Evolutionary conservation across 2,113 vertebrate species (phyloP).

Genomic region (Rostratula benghalensis): DNA sequence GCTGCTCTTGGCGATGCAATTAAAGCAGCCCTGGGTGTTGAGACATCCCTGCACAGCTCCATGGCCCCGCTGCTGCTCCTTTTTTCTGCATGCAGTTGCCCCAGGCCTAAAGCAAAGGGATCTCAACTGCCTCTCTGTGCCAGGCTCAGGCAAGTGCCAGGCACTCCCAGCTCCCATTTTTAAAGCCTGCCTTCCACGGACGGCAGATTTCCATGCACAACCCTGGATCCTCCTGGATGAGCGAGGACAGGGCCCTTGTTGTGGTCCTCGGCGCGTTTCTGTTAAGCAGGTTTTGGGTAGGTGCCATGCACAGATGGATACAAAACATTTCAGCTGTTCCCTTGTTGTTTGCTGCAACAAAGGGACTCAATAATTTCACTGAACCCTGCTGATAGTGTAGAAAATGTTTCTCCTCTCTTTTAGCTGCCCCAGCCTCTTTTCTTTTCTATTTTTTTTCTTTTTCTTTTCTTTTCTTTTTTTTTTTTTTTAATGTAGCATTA

Average conservation of each 20-base stretch:
- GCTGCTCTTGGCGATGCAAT: neutral
- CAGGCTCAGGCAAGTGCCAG: neutral
- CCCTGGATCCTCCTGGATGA: neutral
- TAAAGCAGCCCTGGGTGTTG: neutral
- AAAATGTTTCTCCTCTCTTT: slow-evolving; percentile 4
- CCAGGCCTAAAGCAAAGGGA: neutral
- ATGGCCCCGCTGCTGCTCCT: accelerated
- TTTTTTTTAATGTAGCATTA: neutral
- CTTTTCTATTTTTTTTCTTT: neutral
- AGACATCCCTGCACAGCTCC: neutral
- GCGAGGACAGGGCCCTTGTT: neutral
- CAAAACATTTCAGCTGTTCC: slow-evolving; percentile 44
- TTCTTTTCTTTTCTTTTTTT: neutral
- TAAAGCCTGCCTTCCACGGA: neutral
- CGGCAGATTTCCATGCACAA: neutral
- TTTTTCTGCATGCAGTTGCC: neutral
- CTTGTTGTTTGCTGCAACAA: slow-evolving; percentile 37
- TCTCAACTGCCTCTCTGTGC: neutral
- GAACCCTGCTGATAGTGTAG: slow-evolving; percentile 16
- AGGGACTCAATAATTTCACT: slow-evolving; percentile 4
- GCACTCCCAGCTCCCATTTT: neutral
- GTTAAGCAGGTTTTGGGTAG: slow-evolving; percentile 35
- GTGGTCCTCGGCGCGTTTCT: neutral
- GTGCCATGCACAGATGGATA: slow-evolving; percentile 47
- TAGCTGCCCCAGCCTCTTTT: neutral